A percentile compares a stretch with the other conserved stretches of the same genome.
Evolutionary conservation across 2,888 invertebrate species (phyloP).

Genomic region (Morpho helenor): DNA sequence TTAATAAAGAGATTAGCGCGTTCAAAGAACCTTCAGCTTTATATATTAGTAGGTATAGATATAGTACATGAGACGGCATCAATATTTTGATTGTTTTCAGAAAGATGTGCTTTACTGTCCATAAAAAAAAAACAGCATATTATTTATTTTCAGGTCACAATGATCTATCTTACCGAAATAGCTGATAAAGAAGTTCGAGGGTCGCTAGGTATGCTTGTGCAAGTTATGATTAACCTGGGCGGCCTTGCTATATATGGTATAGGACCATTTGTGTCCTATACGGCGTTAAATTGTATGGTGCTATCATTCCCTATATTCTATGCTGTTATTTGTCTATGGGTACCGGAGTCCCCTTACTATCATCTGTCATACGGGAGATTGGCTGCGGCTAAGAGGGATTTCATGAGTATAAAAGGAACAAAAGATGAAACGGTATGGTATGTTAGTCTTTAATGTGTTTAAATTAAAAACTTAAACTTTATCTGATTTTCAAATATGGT

Average conservation of each 20-base stretch:
- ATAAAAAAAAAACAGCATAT: too few species aligned
- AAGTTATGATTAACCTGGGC: constrained; percentile 71
- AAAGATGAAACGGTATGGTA: constrained; percentile 55
- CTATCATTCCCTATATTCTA: constrained; percentile 68
- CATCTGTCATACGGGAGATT: constrained; percentile 73
- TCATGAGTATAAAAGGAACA: constrained; percentile 63
- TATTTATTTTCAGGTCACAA: constrained; percentile 58
- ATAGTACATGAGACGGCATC: too few species aligned
- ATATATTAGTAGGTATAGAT: too few species aligned
- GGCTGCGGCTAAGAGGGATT: constrained; percentile 64
- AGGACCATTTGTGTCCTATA: constrained; percentile 72
- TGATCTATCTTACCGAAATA: constrained; percentile 76
- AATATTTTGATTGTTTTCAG: not conserved
- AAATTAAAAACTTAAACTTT: too few species aligned
- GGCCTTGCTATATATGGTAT: constrained; percentile 62
- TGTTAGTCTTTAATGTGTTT: too few species aligned
- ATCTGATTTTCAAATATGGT: too few species aligned
- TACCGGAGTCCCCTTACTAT: constrained; percentile 82
- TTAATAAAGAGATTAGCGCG: too few species aligned
- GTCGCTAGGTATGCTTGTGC: constrained; percentile 66
- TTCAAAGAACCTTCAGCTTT: too few species aligned
- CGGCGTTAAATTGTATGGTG: constrained; percentile 60
- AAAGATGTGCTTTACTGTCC: not conserved
- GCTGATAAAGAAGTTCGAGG: constrained; percentile 73
- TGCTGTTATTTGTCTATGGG: constrained; percentile 70